Base-by-base conservation (phyloP, 2,888 invertebrate genomes). In the Epinotia bilunana region DNA sequence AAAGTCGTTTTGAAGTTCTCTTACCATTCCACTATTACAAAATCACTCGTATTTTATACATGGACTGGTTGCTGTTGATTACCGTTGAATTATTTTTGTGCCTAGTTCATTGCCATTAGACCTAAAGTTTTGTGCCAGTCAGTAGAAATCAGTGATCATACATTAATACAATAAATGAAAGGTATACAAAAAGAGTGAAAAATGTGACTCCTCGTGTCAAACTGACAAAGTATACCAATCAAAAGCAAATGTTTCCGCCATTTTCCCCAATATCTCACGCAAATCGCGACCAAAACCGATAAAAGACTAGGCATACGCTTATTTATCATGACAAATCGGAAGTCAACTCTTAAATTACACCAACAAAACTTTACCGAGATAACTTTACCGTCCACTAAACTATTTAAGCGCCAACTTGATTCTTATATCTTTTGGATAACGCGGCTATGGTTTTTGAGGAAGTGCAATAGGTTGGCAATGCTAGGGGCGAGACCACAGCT, bases 401-500 rank as follows among this genome's bases (percentile, higher is more conserved):
- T 2, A 3, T 33, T 33, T 23, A 58, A 6, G 28, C 55, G 3
- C 28, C 4, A 57, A 49, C 4, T 23, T n/a, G 49, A 5, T 60
- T 23, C 28, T 39, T 73, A 43, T 60, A 18, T 33, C 11, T 49
- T 20, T 62, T 20, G 5, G 4, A 55, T 62, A 73, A 9, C 39
- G 13, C 28, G 13, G 12, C 12, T 57, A 12, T 57, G 57, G 61
- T 33, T 11, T 64, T 74, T 64, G 11, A 43, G 23, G n/a, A 18
- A 28, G 12, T 16, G 65, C 33, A 71, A 55, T 60, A 71, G 18
- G 23, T 63, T 71, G 74, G 74, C 58, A 46, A 16, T 12, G 55
- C n/a, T 53, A 71, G 55, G 23, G 62, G 55, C 46, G 57, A 73
- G 33, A 74, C 72, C 76, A 60, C 78, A 78, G 77, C 67, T 78